Percentiles rank a stretch among this genome's conserved stretches.
phyloP scores from a whole-genome alignment of 2,797 vertebrate species.

The Hemitrygon akajei region DNA sequence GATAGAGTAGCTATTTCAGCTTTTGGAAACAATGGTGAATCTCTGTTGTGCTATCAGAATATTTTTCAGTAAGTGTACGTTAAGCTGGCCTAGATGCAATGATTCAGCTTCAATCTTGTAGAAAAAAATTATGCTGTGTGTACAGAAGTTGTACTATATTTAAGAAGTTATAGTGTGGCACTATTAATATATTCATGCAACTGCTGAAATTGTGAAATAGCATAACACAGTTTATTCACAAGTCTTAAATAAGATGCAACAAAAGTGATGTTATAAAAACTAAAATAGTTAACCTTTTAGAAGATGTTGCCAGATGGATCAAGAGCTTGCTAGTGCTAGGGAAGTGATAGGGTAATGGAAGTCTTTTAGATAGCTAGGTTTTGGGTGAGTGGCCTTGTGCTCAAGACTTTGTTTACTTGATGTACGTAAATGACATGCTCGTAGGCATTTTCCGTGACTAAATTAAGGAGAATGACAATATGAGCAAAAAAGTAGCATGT shows the following conservation, averaged over 20 bases:
- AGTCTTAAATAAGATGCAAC: no score
- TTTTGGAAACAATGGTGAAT: not conserved
- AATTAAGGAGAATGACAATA: not conserved
- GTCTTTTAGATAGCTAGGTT: not conserved
- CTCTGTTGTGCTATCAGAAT: not conserved
- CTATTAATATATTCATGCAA: not conserved
- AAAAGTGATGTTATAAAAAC: not conserved
- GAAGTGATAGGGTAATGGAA: not conserved
- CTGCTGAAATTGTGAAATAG: not conserved
- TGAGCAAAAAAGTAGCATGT: not conserved
- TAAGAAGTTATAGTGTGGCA: not conserved
- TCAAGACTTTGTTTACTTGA: not conserved
- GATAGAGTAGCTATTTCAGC: not conserved
- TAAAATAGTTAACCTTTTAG: not conserved
- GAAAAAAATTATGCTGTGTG: not conserved
- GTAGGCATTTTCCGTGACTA: not conserved
- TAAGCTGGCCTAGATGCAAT: not conserved
- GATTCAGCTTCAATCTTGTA: not conserved
- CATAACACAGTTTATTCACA: not conserved
- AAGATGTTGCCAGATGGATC: not conserved
- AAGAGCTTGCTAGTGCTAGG: not conserved
- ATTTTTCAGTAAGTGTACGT: not conserved
- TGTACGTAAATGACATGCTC: not conserved
- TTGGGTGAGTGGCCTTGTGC: not conserved
- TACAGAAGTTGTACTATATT: not conserved